A percentile compares a stretch with the other conserved stretches of the same genome.
phyloP scores from a whole-genome alignment of 2,113 vertebrate species.

The Sterrhoptilus dennistouni region DNA sequence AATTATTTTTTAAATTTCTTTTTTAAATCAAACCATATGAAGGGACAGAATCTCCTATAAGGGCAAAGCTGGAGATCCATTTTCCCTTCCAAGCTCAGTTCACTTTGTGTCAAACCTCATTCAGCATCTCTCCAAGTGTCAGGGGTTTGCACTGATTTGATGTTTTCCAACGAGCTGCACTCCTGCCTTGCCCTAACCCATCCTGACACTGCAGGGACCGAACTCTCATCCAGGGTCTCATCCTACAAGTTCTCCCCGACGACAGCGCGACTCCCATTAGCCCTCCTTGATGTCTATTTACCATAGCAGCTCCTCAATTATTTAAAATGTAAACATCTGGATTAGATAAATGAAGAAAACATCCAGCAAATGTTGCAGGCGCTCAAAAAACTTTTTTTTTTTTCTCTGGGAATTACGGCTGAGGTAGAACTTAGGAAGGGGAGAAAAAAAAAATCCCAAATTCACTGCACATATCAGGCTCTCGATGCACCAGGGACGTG shows the following conservation, averaged over 20 bases:
- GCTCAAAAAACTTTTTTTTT: not conserved
- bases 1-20: not conserved
- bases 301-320: conserved; percentile 65
- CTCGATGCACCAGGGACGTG: not conserved
- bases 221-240: not conserved
- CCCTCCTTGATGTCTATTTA: conserved; percentile 54
- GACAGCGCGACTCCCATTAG: conserved; percentile 49
- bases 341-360: conserved; percentile 54
- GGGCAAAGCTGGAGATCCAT: not conserved
- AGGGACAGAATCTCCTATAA: not conserved
- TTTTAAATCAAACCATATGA: not conserved
- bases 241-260: not conserved
- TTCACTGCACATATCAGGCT: not conserved
- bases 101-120: not conserved
- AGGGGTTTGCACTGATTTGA: not conserved
- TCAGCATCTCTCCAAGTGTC: not conserved
- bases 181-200: not conserved
- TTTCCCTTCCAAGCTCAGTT: not conserved
- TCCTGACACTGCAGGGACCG: conserved; percentile 8
- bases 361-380: conserved; percentile 15
- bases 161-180: not conserved
- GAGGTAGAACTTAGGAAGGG: not conserved
- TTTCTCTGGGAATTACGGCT: not conserved
- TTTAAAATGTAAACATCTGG: conserved; percentile 69
- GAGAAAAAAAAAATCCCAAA: not conserved